phyloP scores from a whole-genome alignment of 2,888 invertebrate species.

The Lycia hirtaria region DNA sequence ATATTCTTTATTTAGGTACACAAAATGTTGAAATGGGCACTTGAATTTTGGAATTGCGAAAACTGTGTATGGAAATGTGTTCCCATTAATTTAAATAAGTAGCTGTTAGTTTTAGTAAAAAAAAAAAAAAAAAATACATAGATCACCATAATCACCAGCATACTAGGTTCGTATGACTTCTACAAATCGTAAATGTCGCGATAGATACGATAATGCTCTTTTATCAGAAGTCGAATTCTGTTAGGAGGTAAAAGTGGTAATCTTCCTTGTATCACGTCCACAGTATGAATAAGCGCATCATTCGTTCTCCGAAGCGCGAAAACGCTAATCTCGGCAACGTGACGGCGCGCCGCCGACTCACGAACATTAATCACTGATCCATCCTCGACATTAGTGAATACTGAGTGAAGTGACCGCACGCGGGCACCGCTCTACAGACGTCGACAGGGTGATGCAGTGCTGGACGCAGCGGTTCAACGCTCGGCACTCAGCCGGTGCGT shows the following conservation, averaged over 20 bases:
- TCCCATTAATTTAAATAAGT: too few relatives aligned
- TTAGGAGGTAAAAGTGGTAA: background rate
- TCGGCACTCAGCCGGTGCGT: conserved; percentile 8
- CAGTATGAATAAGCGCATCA: background rate
- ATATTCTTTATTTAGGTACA: too few relatives aligned
- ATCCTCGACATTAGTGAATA: background rate
- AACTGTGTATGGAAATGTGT: too few relatives aligned
- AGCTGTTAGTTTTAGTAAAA: too few relatives aligned
- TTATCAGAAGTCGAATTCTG: too few relatives aligned
- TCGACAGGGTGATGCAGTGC: background rate
- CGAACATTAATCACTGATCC: conserved; percentile 4
- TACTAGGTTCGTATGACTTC: too few relatives aligned
- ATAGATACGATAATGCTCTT: too few relatives aligned
- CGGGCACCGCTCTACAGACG: background rate
- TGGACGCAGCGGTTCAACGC: conserved; percentile 26
- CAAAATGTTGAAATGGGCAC: too few relatives aligned
- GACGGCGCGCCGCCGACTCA: conserved; percentile 1
- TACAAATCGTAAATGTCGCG: too few relatives aligned
- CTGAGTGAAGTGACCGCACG: conserved; percentile 5
- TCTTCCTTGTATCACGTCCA: background rate
- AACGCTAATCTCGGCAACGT: conserved; percentile 2
- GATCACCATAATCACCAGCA: too few relatives aligned
- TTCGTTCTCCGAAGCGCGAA: conserved; percentile 10
- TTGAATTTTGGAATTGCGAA: too few relatives aligned
- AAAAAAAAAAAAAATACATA: too few relatives aligned